Evolutionary conservation across 2,888 invertebrate species (phyloP), one percentile per base, ranked within the genome.

Genomic region (Pheosia tremula): DNA sequence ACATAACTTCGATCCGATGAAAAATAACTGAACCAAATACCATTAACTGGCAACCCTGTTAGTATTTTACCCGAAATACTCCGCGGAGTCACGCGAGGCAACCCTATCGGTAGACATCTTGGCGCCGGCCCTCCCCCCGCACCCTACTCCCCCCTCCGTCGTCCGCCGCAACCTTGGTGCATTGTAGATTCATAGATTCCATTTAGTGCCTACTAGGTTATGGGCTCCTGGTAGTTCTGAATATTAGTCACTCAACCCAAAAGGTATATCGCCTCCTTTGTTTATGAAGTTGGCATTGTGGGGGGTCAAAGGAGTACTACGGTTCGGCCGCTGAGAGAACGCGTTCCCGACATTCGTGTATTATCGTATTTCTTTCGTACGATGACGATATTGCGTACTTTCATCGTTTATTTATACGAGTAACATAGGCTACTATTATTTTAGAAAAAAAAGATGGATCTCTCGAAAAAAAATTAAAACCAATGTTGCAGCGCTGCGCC

Each of bases 21-120:
- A 36, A 56, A 45, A 45, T 13, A 64, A 69, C 72, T 57, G 64
- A 69, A 62, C 61, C 69, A 69, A 71, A 73, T 68, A 69, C 71
- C 65, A 70, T 68, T 72, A 68, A 63, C 68, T 63, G 72, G 68
- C 75, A 81, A 39, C 81, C 78, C 79, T 78, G 63, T 72, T 67
- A 71, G 71, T 74, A 74, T 72, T 77, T 74, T 59, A 73, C 76
- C 75, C 77, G 67, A 83, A 83, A 82, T 77, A 75, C 45, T 54
- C 24, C 24, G 24, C 56, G 63, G 71, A 74, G 81, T 81, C 86
- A 86, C 86, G 86, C 86, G 76, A 86, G 71, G 59, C 81, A 77
- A 73, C 81, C 77, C 83, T 88, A 87, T 88, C 87, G 72, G 80
- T 75, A 87, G 88, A 84, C 87, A 87, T 87, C 87, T 81, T 68